Percentiles rank a stretch among this genome's conserved stretches.
Evolutionary conservation across 2,113 vertebrate genomes (phyloP).

Genomic region (Hippocampus barbouri): DNA sequence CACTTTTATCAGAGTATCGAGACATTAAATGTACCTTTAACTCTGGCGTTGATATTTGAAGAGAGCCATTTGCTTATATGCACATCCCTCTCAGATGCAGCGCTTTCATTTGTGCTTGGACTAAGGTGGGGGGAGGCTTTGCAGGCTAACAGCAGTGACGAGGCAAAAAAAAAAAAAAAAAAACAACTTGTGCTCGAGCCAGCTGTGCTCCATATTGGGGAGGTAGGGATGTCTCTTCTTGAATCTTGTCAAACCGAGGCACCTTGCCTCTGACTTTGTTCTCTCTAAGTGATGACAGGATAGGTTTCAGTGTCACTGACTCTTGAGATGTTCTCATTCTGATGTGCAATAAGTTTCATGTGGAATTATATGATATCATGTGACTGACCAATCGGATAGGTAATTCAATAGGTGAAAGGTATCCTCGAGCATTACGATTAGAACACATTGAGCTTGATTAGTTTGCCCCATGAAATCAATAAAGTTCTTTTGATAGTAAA

Average conservation of each 20-base stretch:
- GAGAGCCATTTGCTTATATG: constrained; percentile 7
- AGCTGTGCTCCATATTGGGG: constrained; percentile 58
- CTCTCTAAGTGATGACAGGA: background rate
- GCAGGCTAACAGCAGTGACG: constrained; percentile 62
- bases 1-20: constrained; percentile 4
- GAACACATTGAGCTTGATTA: too few species aligned
- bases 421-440: too few species aligned
- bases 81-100: constrained; percentile 24
- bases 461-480: too few species aligned
- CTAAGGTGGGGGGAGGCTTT: constrained; percentile 44
- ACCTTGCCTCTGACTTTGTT: constrained; percentile 1
- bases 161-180: constrained; percentile 62
- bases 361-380: too few species aligned
- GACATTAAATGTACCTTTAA: constrained; percentile 8
- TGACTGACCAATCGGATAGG: too few species aligned
- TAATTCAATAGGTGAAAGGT: too few species aligned
- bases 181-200: background rate
- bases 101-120: constrained; percentile 41
- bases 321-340: too few species aligned
- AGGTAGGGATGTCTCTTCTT: constrained; percentile 24
- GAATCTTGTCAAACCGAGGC: constrained; percentile 22
- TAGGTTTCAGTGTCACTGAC: background rate
- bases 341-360: too few species aligned
- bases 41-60: constrained; percentile 14
- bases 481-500: too few species aligned